Conservation (phyloP, 2,113 vertebrate genomes). For the Hepsetus odoe region DNA sequence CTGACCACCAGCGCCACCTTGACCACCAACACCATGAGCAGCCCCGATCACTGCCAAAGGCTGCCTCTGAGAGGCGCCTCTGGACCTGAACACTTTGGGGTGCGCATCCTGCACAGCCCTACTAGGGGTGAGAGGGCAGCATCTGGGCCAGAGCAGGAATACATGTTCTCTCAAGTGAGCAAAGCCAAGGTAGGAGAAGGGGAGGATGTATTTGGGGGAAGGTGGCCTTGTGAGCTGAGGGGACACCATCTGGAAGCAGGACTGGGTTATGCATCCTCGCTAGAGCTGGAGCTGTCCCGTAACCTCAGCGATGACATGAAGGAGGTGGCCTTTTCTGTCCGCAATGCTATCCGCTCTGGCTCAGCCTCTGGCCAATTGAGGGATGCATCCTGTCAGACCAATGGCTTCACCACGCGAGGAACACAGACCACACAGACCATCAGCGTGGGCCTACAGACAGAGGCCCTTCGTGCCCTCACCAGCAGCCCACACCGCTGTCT, state of each 20-base stretch:
- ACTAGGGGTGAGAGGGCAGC: conserved; percentile 67
- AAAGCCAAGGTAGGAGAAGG: conserved; percentile 74
- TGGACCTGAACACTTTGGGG: conserved; percentile 76
- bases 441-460: conserved; percentile 92
- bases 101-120: conserved; percentile 85
- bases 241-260: conserved; percentile 67
- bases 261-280: conserved; percentile 81
- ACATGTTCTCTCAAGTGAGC: conserved; percentile 76
- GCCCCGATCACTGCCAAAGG: conserved; percentile 89
- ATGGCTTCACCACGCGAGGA: conserved; percentile 83
- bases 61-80: conserved; percentile 69
- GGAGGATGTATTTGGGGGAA: conserved; percentile 79
- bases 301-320: conserved; percentile 99
- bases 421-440: conserved; percentile 93
- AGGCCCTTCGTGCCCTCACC: conserved; percentile 85
- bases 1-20: conserved; percentile 93
- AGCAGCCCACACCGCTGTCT: conserved; percentile 97
- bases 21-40: conserved; percentile 91
- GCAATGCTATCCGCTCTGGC: conserved; percentile 80
- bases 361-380: conserved; percentile 70
- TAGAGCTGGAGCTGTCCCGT: conserved; percentile 87
- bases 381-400: conserved; percentile 92
- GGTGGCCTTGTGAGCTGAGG: conserved; percentile 82
- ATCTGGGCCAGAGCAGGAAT: conserved; percentile 74
- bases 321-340: conserved; percentile 92